A percentile compares a stretch with the other conserved stretches of the same genome.
phyloP scores from a whole-genome alignment of 1,140 invertebrate species.

The Goniozus legneri region DNA sequence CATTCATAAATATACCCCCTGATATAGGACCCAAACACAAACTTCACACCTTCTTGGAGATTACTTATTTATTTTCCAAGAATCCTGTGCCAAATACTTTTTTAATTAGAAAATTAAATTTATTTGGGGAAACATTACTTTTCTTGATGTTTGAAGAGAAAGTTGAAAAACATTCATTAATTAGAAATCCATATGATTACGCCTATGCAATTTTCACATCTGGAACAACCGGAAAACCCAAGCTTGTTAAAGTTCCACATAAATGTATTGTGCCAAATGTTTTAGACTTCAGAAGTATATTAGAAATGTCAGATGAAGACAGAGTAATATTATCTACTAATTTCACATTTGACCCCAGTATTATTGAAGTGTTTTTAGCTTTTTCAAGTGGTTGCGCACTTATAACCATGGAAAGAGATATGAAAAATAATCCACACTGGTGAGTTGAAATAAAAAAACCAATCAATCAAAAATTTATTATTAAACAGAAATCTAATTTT shows the following conservation, averaged over 20 bases:
- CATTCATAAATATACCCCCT: constrained; percentile 31
- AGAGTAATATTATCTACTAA: constrained; percentile 70
- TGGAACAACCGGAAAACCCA: constrained; percentile 64
- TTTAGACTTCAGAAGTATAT: constrained; percentile 56
- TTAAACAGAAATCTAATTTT: neutral
- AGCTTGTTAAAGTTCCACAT: constrained; percentile 62
- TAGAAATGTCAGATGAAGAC: constrained; percentile 57
- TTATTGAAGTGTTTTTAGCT: constrained; percentile 72
- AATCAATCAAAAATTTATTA: neutral
- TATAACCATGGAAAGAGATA: constrained; percentile 59
- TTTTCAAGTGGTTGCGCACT: constrained; percentile 63
- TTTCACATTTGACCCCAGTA: constrained; percentile 78
- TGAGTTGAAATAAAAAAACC: constrained; percentile 1
- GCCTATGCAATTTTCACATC: constrained; percentile 63
- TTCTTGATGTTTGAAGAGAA: constrained; percentile 20
- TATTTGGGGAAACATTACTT: constrained; percentile 23
- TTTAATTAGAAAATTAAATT: constrained; percentile 16
- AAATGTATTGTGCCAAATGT: constrained; percentile 64
- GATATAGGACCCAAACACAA: neutral
- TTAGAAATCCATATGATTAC: constrained; percentile 31
- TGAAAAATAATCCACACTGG: constrained; percentile 51
- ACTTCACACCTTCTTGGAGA: constrained; percentile 15
- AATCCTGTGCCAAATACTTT: constrained; percentile 8
- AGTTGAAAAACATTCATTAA: constrained; percentile 3
- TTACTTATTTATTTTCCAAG: constrained; percentile 32